Percentiles rank a stretch among this genome's conserved stretches.
These are phyloP conservation scores for Callospermophilus lateralis DNA, from an alignment of 2,113 vertebrate genomes.

Conservation along the genomic window DNA sequence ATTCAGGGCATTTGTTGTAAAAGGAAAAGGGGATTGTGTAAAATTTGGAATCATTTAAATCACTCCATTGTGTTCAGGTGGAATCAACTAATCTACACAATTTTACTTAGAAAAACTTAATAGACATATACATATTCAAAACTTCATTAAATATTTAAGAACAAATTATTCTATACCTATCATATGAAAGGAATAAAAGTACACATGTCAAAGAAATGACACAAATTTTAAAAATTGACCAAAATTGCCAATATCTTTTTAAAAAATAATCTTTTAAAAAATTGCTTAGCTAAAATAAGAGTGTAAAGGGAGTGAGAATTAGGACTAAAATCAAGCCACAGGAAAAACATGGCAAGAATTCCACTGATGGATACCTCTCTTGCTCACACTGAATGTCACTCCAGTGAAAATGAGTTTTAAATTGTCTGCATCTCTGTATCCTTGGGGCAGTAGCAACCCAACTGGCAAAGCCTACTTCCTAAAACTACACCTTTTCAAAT, in stretches of 20 bases:
- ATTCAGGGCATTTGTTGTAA: neutral
- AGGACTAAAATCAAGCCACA: neutral
- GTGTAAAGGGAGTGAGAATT: neutral
- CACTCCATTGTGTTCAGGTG: neutral
- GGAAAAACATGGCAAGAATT: neutral
- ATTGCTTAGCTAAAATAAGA: conserved; percentile 7
- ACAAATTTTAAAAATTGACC: conserved; percentile 3
- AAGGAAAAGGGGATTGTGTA: neutral
- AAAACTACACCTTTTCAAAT: neutral
- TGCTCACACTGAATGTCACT: neutral
- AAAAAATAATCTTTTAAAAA: neutral
- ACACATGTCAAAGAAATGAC: neutral
- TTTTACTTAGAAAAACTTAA: conserved; percentile 10
- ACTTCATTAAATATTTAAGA: neutral
- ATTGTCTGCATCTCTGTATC: neutral
- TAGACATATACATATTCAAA: conserved; percentile 6
- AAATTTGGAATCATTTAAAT: neutral
- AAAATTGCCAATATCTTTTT: neutral
- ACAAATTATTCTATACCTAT: neutral
- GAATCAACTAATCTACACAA: neutral
- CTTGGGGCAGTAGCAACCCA: neutral
- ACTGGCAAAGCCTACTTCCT: neutral
- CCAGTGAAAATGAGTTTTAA: neutral
- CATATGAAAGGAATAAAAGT: neutral
- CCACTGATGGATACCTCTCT: neutral